These are phyloP conservation scores for Argyra leucocephala DNA, from an alignment of 2,888 invertebrate species.

Conservation along the genomic window DNA sequence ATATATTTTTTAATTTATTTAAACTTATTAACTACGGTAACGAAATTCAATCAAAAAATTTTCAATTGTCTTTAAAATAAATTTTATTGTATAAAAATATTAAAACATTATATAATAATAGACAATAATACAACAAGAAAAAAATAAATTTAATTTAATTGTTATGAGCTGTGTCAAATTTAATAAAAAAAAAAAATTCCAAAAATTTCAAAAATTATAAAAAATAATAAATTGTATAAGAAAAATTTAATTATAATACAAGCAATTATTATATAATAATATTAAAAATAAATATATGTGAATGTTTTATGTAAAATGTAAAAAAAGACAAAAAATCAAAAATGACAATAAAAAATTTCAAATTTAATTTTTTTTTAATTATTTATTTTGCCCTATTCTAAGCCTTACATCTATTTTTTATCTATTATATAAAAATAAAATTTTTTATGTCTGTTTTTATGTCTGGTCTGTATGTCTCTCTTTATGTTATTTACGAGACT, in stretches of 20 bases:
- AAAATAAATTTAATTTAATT: neutral
- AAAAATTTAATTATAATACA: neutral
- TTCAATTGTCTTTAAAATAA: neutral
- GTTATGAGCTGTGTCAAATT: slow-evolving; percentile 2
- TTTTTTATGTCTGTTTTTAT: no score
- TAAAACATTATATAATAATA: neutral
- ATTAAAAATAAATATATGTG: neutral
- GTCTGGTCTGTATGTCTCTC: no score
- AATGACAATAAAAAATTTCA: neutral
- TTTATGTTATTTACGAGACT: no score
- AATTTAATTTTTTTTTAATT: neutral
- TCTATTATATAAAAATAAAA: no score
- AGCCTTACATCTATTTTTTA: no score
- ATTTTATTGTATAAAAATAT: neutral
- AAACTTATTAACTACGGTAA: neutral
- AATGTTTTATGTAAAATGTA: slow-evolving; percentile 1
- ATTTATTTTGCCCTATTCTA: no score
- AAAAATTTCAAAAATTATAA: neutral
- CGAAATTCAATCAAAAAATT: neutral
- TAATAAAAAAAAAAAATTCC: neutral
- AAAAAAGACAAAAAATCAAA: neutral
- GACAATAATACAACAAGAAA: neutral
- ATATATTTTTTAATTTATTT: no score
- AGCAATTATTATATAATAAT: no score
- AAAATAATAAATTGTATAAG: neutral